Conservation (phyloP, 2,888 invertebrate species). For the Drosophila kuntzei region DNA sequence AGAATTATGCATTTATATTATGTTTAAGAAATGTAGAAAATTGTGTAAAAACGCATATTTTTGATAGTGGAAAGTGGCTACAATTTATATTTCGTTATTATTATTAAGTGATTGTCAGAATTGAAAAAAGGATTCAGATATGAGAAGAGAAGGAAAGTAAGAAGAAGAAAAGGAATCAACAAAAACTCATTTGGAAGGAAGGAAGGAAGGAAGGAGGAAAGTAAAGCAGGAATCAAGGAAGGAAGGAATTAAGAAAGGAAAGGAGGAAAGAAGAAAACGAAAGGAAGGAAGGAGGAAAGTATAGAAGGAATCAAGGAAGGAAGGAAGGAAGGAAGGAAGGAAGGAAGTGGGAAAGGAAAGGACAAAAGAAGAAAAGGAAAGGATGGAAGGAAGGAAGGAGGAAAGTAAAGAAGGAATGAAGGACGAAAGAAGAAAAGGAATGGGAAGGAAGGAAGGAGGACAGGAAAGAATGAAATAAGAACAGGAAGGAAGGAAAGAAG, state of each 20-base stretch:
- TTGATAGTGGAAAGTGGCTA: too few species aligned
- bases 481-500: neutral
- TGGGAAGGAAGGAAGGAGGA: neutral
- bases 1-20: too few species aligned
- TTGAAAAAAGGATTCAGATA: constrained; percentile 3
- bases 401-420: neutral
- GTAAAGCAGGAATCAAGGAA: neutral
- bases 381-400: neutral
- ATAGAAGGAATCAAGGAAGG: too few species aligned
- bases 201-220: neutral
- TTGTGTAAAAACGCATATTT: too few species aligned
- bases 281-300: too few species aligned
- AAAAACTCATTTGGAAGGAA: too few species aligned
- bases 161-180: too few species aligned
- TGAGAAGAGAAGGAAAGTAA: neutral
- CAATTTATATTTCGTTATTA: too few species aligned
- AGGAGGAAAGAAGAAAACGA: too few species aligned
- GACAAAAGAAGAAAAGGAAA: neutral
- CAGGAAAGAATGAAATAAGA: neutral
- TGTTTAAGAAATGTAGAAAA: too few species aligned
- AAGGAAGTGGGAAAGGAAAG: neutral
- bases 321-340: neutral
- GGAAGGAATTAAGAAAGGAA: neutral
- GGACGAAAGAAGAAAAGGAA: neutral
- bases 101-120: too few species aligned